Conservation (phyloP, 1,140 invertebrate species). For the Lethocerus indicus region DNA sequence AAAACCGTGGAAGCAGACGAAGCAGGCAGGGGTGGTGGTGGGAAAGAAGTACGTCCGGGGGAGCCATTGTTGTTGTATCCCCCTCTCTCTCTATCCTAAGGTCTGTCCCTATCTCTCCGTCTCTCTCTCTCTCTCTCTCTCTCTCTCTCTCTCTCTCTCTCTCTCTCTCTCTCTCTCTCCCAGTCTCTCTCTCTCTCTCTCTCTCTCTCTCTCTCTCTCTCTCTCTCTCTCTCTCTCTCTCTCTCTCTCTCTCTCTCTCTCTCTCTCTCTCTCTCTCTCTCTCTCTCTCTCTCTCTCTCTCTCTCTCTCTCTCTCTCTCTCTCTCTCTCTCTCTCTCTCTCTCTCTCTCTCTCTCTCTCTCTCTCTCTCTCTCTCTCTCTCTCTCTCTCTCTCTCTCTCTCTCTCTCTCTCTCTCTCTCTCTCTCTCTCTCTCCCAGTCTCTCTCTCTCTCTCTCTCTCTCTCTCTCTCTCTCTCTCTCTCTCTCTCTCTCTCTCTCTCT, state of each 20-base stretch:
- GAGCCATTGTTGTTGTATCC: no score
- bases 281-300: not conserved
- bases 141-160: slow-evolving; percentile 5
- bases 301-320: not conserved
- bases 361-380: slow-evolving; percentile 5
- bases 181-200: not conserved
- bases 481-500: not conserved
- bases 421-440: not conserved
- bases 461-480: not conserved
- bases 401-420: not conserved
- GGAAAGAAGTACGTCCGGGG: no score
- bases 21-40: no score
- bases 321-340: slow-evolving; percentile 3
- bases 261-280: not conserved
- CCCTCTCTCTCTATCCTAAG: no score
- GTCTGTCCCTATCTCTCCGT: no score
- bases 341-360: slow-evolving; percentile 5
- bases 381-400: slow-evolving; percentile 5
- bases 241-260: not conserved
- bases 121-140: slow-evolving; percentile 5
- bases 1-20: no score
- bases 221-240: not conserved
- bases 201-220: not conserved
- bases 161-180: slow-evolving; percentile 4
- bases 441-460: not conserved